Evolutionary conservation across 2,113 vertebrate species (phyloP).

Genomic region (Rostratula benghalensis): DNA sequence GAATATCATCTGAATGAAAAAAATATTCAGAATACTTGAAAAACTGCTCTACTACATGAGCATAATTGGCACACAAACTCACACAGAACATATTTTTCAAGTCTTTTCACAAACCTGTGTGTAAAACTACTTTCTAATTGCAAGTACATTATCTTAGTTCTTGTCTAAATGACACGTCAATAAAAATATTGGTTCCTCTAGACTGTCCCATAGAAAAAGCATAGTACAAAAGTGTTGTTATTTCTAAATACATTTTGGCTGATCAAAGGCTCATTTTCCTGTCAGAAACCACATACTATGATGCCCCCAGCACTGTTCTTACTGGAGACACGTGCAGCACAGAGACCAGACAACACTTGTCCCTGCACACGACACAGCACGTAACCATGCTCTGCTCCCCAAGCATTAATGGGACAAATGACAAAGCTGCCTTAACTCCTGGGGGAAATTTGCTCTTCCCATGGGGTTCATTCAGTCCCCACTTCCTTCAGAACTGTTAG

Average conservation of each 20-base stretch:
- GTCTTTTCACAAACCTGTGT: not conserved
- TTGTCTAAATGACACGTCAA: not conserved
- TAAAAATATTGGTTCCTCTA: not conserved
- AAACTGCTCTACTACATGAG: not conserved
- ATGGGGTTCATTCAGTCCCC: not conserved
- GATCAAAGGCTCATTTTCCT: not conserved
- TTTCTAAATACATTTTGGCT: not conserved
- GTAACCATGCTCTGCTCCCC: not conserved
- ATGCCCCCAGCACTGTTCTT: not conserved
- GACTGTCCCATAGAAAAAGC: not conserved
- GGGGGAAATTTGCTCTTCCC: not conserved
- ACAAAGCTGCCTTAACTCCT: not conserved
- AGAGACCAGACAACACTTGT: not conserved
- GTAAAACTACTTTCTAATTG: not conserved
- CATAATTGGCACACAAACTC: not conserved
- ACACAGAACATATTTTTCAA: not conserved
- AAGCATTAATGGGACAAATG: not conserved
- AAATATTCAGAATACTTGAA: not conserved
- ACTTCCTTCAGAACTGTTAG: not conserved
- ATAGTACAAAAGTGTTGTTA: not conserved
- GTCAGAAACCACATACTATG: not conserved
- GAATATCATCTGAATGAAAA: not conserved
- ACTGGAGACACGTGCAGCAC: not conserved
- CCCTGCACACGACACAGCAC: fast-evolving
- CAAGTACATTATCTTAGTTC: not conserved